phyloP scores from a whole-genome alignment of 2,797 vertebrate species.

The Enteromius argenteus region DNA sequence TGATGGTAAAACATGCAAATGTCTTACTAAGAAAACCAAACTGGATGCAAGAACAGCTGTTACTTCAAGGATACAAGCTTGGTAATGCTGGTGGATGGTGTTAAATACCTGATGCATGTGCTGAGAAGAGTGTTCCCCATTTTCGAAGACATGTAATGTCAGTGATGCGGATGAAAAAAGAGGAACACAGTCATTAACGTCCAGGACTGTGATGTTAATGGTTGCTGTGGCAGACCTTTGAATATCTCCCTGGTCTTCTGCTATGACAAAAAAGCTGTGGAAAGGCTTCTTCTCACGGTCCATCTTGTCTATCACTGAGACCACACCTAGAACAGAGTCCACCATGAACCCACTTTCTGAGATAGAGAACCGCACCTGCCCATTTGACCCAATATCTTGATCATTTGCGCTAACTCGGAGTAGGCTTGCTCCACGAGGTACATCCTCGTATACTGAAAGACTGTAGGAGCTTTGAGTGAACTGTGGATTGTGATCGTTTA shows the following conservation, averaged over 20 bases:
- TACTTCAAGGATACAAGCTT: not conserved
- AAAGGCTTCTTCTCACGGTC: conserved; percentile 75
- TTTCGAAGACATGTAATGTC: conserved; percentile 74
- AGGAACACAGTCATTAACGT: conserved; percentile 78
- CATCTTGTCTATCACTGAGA: conserved; percentile 71
- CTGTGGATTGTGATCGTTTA: conserved; percentile 78
- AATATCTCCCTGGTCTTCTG: conserved; percentile 69
- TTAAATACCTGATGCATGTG: conserved; percentile 70
- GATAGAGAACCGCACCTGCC: conserved; percentile 72
- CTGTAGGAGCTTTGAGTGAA: conserved; percentile 71
- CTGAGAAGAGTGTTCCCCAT: conserved; percentile 66
- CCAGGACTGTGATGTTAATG: conserved; percentile 73
- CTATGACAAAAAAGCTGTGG: conserved; percentile 70
- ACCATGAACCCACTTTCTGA: conserved; percentile 70
- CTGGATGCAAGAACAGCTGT: not conserved
- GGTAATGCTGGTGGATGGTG: no score
- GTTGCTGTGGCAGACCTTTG: conserved; percentile 70
- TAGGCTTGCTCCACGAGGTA: conserved; percentile 70
- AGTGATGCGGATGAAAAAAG: conserved; percentile 69
- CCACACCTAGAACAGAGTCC: conserved; percentile 72
- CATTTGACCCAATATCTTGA: conserved; percentile 73
- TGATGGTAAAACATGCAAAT: not conserved
- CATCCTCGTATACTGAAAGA: conserved; percentile 72
- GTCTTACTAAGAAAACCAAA: not conserved
- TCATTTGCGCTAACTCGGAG: conserved; percentile 73